Percentiles rank a stretch among this genome's conserved stretches.
Evolutionary conservation across 2,113 vertebrate genomes (phyloP).

Genomic region (Rhagologus leucostigma): DNA sequence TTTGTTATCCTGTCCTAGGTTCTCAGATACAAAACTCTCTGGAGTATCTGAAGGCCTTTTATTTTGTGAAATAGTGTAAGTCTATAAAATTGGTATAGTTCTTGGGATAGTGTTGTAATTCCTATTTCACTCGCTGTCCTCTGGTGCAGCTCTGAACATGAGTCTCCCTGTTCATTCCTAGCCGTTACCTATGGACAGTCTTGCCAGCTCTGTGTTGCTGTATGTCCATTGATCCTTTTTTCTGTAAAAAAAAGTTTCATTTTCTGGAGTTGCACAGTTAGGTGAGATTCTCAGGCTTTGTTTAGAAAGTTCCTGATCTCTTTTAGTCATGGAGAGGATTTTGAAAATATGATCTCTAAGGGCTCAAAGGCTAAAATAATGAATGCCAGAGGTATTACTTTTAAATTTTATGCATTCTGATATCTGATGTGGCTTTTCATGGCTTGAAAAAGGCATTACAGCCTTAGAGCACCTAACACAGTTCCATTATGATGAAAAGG

Average conservation of each 20-base stretch:
- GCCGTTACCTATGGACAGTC: neutral
- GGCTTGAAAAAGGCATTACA: neutral
- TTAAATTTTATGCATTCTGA: neutral
- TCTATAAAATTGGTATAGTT: neutral
- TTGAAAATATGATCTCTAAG: neutral
- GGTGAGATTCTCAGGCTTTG: neutral
- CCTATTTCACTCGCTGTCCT: neutral
- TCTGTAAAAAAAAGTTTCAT: neutral
- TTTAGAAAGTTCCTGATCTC: neutral
- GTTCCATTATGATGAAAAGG: neutral
- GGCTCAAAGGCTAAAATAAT: neutral
- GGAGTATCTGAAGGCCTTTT: neutral
- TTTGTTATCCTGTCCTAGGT: neutral
- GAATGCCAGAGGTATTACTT: neutral
- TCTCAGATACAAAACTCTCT: neutral
- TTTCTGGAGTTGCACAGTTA: neutral
- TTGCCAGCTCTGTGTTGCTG: neutral
- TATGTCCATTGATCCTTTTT: neutral
- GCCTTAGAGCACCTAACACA: neutral
- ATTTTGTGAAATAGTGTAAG: neutral
- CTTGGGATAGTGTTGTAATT: neutral
- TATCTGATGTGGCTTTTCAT: neutral
- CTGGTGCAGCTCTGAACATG: neutral
- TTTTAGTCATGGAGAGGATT: neutral
- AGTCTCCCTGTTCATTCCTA: neutral